Evolutionary conservation across 2,888 invertebrate genomes (phyloP), one percentile per base, ranked within the genome.

Genomic region (Pristionchus japonicus): DNA sequence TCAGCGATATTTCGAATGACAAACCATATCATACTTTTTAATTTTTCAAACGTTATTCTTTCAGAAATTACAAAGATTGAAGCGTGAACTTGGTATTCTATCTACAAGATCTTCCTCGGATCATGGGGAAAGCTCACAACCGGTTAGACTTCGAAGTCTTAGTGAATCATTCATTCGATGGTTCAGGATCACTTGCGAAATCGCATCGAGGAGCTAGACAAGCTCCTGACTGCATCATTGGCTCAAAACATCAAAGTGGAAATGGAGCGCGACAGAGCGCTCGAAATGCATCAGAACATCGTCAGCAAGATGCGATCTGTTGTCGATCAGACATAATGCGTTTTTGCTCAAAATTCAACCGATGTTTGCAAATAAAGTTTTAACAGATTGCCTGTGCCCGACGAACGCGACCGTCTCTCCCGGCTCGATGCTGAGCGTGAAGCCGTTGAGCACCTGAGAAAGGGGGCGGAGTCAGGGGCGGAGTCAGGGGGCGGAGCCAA

Each of bases 361-460:
- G n/a, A n/a, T n/a, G n/a, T n/a, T 37, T n/a, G n/a, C 9, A 52
- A 15, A 40, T n/a, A 31, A 31, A 13, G 17, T 31, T 2, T 27
- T 1, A 13, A 0, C 15, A 88, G n/a, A n/a, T n/a, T n/a, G n/a
- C 88, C 88, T 97, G 6, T 96, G 96, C 95, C 89, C 97, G 15
- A 96, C 95, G 57, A 95, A 88, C 11, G 95, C 95, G 20, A 95
- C 92, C 0, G 92, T 93, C 40, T 95, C 92, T 43, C 95, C 95
- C 3, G 94, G 94, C 31, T 93, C 91, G 11, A 95, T 93, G 0
- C 86, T 89, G 6, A 95, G 87, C 49, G 91, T 93, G 43, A 95
- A 88, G 1, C 94, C 95, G 64, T 94, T 92, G 40, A 95, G 92
- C 23, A 94, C 90, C 87, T 90, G 23, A n/a, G n/a, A 20, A 67